Evolutionary conservation across 2,888 invertebrate species (phyloP), one percentile per base, ranked within the genome.

Genomic region (Anthophora plumipes): DNA sequence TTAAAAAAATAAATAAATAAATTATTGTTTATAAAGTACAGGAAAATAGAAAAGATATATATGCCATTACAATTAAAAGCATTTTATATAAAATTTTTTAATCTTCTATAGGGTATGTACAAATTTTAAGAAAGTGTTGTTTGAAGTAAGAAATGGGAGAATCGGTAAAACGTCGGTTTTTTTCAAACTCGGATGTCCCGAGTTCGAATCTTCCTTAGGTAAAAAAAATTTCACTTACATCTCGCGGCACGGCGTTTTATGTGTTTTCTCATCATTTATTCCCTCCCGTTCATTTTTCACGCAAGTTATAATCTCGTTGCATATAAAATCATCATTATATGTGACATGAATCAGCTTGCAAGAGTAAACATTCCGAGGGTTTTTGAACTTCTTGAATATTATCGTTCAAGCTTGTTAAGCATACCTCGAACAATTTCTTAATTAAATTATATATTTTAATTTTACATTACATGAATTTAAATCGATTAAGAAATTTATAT

Each of bases 271-370:
- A 12, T 6, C 12, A 0, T 17, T 25, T 39, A 46, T 43, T 1
- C 1, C 12, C 20, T 50, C 20, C 50, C 31, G 17, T 14, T 43
- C 41, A 50, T 12, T 39, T 68, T 73, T 37, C 20, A 61, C 48
- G 81, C 81, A 81, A 81, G 81, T 71, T 46, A n/a, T 9, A 43
- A 61, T 75, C 54, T 43, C 12, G 81, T 69, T 63, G 46, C 48
- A 71, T 52, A 57, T 25, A 25, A 12, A 37, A 17, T 60, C 7
- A 25, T 14, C 22, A 6, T 70, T 70, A 43, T 48, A 57, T 61
- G 46, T 25, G 25, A 17, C 81, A 25, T 41, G 17, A 64, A 63
- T 48, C 37, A 52, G 7, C 75, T 81, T 81, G 81, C 81, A 70
- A 81, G n/a, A 81, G 11, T 17, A 63, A 63, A 17, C 3, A 39